Evolutionary conservation across 2,797 vertebrate species (phyloP).

Genomic region (Bradypus variegatus): DNA sequence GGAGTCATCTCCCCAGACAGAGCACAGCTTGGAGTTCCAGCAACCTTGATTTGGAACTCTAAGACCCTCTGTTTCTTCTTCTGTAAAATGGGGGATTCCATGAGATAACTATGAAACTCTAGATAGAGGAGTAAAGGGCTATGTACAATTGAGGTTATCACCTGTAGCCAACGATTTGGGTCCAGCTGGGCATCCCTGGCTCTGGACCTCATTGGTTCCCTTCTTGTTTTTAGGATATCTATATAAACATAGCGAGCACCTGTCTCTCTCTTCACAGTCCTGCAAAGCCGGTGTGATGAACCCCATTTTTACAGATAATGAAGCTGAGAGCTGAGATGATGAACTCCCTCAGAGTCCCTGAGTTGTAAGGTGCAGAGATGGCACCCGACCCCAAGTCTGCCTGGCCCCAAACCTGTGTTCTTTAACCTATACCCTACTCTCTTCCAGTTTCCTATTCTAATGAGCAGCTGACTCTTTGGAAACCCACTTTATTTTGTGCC

Average conservation of each 20-base stretch:
- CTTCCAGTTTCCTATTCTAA: not conserved
- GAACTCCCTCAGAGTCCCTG: not conserved
- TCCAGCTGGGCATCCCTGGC: accelerated
- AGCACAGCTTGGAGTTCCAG: not conserved
- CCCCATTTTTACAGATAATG: not conserved
- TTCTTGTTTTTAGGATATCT: not conserved
- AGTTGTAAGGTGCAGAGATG: not conserved
- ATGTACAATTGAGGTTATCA: too few species aligned
- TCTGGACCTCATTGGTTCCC: not conserved
- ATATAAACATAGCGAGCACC: too few species aligned
- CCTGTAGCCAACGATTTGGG: not conserved
- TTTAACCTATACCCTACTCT: accelerated
- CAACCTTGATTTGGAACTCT: not conserved
- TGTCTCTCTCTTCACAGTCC: too few species aligned
- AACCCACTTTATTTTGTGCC: not conserved
- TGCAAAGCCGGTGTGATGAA: accelerated
- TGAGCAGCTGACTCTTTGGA: not conserved
- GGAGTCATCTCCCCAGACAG: not conserved
- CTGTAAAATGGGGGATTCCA: too few species aligned
- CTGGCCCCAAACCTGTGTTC: accelerated
- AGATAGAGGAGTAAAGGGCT: accelerated
- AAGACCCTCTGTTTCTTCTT: not conserved
- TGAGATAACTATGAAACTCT: not conserved
- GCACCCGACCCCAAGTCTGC: too few species aligned
- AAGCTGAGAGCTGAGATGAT: not conserved